These are phyloP conservation scores for Petrocephalus zakoni DNA, from an alignment of 2,113 vertebrate species.

Conservation along the genomic window DNA sequence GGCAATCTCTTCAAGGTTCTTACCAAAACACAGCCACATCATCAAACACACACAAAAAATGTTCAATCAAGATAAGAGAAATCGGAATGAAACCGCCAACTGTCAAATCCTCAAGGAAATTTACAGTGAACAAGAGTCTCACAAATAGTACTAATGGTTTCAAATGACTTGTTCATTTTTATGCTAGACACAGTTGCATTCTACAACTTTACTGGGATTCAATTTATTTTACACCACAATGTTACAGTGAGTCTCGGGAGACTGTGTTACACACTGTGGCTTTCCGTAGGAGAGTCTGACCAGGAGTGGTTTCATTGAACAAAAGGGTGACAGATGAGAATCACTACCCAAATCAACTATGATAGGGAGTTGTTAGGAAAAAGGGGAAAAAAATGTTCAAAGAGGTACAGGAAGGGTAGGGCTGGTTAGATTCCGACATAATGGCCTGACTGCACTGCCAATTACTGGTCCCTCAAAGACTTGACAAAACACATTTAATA, in stretches of 20 bases:
- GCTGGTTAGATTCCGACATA: constrained; percentile 17
- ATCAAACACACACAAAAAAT: constrained; percentile 33
- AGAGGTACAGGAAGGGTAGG: neutral
- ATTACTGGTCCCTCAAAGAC: neutral
- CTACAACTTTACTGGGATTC: neutral
- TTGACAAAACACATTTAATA: neutral
- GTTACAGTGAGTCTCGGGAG: neutral
- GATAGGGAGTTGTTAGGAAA: constrained; percentile 28
- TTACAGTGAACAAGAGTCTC: neutral
- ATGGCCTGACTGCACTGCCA: constrained; percentile 4
- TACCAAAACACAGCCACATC: constrained; percentile 51
- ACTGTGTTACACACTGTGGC: neutral
- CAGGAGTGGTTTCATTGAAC: constrained; percentile 40
- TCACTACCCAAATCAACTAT: constrained; percentile 36
- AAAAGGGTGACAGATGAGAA: constrained; percentile 26
- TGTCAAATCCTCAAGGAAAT: constrained; percentile 42
- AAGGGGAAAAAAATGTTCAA: constrained; percentile 41
- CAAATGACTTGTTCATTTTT: neutral
- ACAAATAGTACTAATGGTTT: neutral
- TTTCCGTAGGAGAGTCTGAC: constrained; percentile 31
- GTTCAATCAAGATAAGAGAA: constrained; percentile 33
- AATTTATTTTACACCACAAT: neutral
- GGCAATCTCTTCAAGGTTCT: constrained; percentile 33
- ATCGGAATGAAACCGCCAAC: constrained; percentile 48
- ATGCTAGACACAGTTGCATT: neutral